A percentile compares a stretch with the other conserved stretches of the same genome.
These are phyloP conservation scores for Eulemur rufifrons DNA, from an alignment of 2,113 vertebrate genomes.

Conservation along the genomic window DNA sequence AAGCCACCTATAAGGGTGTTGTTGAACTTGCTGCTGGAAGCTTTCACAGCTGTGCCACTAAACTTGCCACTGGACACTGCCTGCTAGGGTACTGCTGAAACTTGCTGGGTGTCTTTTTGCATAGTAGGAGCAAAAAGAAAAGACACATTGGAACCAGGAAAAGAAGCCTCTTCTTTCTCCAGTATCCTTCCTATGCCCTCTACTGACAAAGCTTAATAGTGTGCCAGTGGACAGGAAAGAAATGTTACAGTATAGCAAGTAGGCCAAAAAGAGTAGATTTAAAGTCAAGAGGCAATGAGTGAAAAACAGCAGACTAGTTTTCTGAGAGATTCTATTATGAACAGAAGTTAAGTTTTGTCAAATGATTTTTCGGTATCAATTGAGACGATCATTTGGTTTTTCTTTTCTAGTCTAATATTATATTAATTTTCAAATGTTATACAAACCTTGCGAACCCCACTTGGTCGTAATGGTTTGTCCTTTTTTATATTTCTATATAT, in stretches of 20 bases:
- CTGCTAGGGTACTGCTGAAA: not conserved
- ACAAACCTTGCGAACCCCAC: not conserved
- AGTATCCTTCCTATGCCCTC: not conserved
- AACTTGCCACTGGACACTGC: not conserved
- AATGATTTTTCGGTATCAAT: not conserved
- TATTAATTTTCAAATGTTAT: conserved; percentile 7
- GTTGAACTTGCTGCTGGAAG: not conserved
- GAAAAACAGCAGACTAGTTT: not conserved
- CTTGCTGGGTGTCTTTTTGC: not conserved
- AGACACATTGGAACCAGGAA: not conserved
- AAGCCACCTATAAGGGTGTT: not conserved
- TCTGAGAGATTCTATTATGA: not conserved
- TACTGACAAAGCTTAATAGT: not conserved
- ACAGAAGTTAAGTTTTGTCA: not conserved
- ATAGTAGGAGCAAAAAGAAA: not conserved
- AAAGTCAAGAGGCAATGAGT: not conserved
- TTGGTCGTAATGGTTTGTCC: not conserved
- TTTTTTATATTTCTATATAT: not conserved
- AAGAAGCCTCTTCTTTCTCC: not conserved
- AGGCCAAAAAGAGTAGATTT: not conserved
- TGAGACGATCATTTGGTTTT: not conserved
- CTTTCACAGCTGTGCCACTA: not conserved
- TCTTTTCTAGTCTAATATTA: not conserved
- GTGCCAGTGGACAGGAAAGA: not conserved
- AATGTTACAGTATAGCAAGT: not conserved